These are phyloP conservation scores for Drosophila siamana DNA, from an alignment of 2,888 invertebrate species.

Conservation along the genomic window DNA sequence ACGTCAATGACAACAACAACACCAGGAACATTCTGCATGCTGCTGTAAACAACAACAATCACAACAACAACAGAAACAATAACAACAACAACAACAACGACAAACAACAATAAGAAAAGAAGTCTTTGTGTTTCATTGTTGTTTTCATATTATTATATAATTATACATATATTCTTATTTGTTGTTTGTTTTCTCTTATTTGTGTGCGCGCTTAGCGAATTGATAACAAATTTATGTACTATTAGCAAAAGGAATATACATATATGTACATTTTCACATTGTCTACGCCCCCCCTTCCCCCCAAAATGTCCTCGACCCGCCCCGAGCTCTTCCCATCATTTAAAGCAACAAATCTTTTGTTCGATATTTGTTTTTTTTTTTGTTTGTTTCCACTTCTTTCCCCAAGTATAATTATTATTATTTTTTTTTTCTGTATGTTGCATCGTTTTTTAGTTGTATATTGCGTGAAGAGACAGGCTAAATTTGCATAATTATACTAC, in stretches of 20 bases:
- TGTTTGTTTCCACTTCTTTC: neutral
- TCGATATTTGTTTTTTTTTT: slow-evolving; percentile 19
- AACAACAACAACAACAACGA: slow-evolving; percentile 21
- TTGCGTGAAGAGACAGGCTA: slow-evolving; percentile 31
- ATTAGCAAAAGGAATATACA: slow-evolving; percentile 57
- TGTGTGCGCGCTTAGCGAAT: slow-evolving; percentile 49
- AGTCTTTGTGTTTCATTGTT: slow-evolving; percentile 34
- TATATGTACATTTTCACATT: slow-evolving; percentile 48
- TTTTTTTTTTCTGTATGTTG: slow-evolving; percentile 49
- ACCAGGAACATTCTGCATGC: slow-evolving; percentile 21
- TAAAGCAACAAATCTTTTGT: slow-evolving; percentile 40
- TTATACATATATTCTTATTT: slow-evolving; percentile 10
- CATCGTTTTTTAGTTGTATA: slow-evolving; percentile 65
- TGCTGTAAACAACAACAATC: slow-evolving; percentile 16
- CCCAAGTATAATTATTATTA: neutral
- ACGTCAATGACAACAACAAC: slow-evolving; percentile 20
- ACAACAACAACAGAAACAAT: too few species aligned
- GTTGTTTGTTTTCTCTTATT: slow-evolving; percentile 5
- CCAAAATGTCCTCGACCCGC: neutral
- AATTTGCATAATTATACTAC: slow-evolving; percentile 19
- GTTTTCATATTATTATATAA: slow-evolving; percentile 12
- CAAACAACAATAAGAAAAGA: slow-evolving; percentile 14
- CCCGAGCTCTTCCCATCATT: slow-evolving; percentile 2
- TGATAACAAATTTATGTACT: slow-evolving; percentile 56
- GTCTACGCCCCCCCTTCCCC: slow-evolving; percentile 11